Percentiles rank a stretch among this genome's conserved stretches.
Evolutionary conservation across 2,113 vertebrate species (phyloP).

Genomic region (Phocoena sinus): DNA sequence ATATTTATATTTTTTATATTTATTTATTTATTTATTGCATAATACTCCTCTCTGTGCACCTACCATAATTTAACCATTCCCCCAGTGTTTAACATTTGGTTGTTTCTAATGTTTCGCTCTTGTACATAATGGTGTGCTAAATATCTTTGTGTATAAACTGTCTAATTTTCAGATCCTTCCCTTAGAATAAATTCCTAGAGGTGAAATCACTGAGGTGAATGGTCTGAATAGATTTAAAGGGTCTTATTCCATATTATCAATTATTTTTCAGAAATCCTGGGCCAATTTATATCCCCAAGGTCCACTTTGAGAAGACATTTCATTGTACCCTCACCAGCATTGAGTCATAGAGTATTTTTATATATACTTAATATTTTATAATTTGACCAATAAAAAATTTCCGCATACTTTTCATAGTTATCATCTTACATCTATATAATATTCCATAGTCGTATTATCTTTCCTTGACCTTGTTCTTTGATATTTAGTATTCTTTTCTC

Average conservation of each 20-base stretch:
- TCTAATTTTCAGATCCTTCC: not conserved
- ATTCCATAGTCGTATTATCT: not conserved
- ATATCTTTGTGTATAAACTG: not conserved
- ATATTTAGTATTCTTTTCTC: not conserved
- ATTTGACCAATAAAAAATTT: not conserved
- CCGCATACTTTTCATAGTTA: not conserved
- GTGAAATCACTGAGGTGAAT: not conserved
- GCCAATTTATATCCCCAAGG: not conserved
- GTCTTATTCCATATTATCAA: not conserved
- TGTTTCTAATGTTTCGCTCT: not conserved
- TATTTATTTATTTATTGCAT: not conserved
- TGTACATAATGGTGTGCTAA: not conserved
- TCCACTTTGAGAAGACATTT: not conserved
- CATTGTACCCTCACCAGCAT: not conserved
- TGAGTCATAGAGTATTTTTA: not conserved
- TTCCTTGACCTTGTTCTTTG: not conserved
- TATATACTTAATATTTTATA: not conserved
- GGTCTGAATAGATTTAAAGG: not conserved
- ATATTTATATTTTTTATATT: too few relatives aligned
- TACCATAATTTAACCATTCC: not conserved
- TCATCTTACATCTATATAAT: not conserved
- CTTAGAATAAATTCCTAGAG: not conserved
- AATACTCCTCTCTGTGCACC: not conserved
- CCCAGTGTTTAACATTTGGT: not conserved
- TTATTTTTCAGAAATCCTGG: not conserved